Percentiles rank a stretch among this genome's conserved stretches.
Conservation (phyloP, 1,140 invertebrate genomes). For the Aphis craccivora region DNA sequence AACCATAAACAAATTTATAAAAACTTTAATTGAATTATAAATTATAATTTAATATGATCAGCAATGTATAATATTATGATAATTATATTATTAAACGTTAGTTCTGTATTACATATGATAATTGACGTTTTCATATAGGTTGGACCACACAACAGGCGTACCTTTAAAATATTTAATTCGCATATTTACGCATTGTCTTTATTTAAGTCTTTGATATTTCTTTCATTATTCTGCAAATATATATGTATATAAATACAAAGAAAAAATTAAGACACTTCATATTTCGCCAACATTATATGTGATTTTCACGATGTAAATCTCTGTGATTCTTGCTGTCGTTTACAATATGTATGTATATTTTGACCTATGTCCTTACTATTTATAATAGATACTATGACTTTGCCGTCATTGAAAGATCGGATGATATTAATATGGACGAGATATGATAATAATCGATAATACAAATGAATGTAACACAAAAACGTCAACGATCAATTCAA, state of each 20-base stretch:
- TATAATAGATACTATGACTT: no score
- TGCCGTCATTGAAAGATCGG: no score
- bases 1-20: neutral
- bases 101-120: neutral
- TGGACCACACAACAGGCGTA: neutral
- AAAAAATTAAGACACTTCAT: neutral
- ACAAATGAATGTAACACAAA: neutral
- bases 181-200: neutral
- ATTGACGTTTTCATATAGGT: neutral
- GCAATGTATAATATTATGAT: neutral
- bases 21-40: neutral
- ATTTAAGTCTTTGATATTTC: neutral
- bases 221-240: neutral
- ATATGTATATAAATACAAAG: neutral
- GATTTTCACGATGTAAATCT: neutral
- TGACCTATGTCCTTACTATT: no score
- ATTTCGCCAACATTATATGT: neutral
- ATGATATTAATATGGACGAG: no score
- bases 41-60: neutral
- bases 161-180: no score
- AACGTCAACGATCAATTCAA: neutral
- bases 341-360: no score
- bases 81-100: neutral
- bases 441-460: neutral
- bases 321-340: neutral